These are phyloP conservation scores for Erythrolamprus reginae DNA, from an alignment of 2,113 vertebrate species.

Conservation along the genomic window DNA sequence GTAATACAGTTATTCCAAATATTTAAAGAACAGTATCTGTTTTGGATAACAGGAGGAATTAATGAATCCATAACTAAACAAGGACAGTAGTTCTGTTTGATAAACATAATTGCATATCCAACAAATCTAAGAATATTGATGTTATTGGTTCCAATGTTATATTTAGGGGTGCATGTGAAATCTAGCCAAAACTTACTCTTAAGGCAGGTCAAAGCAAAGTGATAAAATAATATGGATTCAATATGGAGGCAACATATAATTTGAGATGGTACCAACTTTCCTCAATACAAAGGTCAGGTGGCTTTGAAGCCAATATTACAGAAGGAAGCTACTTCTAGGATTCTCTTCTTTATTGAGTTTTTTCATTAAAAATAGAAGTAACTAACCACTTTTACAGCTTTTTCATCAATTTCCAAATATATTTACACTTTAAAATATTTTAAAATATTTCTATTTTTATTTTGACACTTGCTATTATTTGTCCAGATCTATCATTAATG, in stretches of 20 bases:
- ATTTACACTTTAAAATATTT: no score
- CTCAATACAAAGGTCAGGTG: background rate
- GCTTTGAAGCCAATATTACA: background rate
- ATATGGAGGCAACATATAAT: background rate
- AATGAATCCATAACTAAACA: background rate
- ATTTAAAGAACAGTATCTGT: background rate
- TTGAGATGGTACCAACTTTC: background rate
- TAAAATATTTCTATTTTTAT: no score
- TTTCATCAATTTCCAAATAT: no score
- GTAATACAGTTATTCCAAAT: background rate
- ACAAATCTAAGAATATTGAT: background rate
- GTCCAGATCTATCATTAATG: no score
- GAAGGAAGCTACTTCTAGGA: background rate
- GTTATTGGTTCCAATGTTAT: background rate
- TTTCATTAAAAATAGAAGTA: no score
- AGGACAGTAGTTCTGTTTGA: background rate
- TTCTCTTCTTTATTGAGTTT: background rate
- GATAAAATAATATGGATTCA: background rate
- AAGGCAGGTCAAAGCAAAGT: background rate
- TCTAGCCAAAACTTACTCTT: background rate
- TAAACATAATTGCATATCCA: background rate
- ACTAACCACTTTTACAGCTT: no score
- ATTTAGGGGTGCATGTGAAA: background rate
- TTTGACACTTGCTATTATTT: no score
- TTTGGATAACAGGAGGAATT: background rate